Evolutionary conservation across 2,888 invertebrate genomes (phyloP).

Genomic region (Platycheirus rosarum): DNA sequence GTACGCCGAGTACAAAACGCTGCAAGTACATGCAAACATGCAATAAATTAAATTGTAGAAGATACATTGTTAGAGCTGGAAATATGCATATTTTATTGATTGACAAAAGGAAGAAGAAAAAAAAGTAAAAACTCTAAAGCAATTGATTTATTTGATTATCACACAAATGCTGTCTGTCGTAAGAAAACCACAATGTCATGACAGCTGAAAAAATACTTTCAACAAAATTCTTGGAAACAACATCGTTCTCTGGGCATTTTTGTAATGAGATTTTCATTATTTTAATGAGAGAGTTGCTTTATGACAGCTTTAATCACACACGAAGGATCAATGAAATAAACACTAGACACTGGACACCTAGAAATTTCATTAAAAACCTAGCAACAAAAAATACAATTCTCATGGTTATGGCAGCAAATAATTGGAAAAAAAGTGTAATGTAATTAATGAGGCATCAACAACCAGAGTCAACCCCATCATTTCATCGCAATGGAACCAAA

Average conservation of each 20-base stretch:
- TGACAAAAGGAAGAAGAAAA: not conserved
- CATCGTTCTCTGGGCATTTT: not conserved
- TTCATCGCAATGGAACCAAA: conserved; percentile 1
- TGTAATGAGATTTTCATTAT: not conserved
- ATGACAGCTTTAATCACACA: not conserved
- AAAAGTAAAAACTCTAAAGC: no score
- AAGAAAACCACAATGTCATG: not conserved
- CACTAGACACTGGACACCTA: not conserved
- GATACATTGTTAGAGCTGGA: not conserved
- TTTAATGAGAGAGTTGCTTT: not conserved
- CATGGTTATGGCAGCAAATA: conserved; percentile 3
- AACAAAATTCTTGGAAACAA: not conserved
- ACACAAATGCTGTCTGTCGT: no score
- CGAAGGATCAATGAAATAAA: conserved; percentile 2
- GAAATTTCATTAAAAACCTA: not conserved
- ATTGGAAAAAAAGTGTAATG: not conserved
- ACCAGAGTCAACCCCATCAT: not conserved
- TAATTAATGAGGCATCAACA: conserved; percentile 21
- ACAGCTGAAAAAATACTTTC: not conserved
- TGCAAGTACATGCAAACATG: conserved; percentile 22
- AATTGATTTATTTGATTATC: no score
- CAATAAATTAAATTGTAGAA: conserved; percentile 2
- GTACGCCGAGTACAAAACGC: not conserved
- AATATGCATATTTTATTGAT: conserved; percentile 24
- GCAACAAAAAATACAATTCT: conserved; percentile 8